These are phyloP conservation scores for Antennarius maculatus DNA, from an alignment of 2,797 vertebrate species.

Conservation along the genomic window DNA sequence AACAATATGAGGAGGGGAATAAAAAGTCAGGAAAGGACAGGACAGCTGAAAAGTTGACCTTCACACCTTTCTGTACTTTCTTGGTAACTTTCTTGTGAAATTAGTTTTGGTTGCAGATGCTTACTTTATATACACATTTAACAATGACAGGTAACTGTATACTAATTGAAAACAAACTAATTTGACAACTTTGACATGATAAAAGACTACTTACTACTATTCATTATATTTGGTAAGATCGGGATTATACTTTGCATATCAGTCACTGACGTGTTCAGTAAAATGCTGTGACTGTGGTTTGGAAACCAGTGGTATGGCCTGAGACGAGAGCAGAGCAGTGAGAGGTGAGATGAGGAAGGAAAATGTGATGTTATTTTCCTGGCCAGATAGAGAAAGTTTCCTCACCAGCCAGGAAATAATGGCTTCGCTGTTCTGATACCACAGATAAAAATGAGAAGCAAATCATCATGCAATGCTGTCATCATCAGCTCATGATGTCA, in stretches of 20 bases:
- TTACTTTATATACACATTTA: background rate
- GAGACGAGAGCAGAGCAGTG: constrained; percentile 49
- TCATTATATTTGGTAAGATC: constrained; percentile 13
- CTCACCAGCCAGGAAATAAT: constrained; percentile 73
- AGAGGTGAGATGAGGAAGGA: constrained; percentile 71
- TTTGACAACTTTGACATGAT: constrained; percentile 10
- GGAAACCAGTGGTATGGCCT: constrained; percentile 47
- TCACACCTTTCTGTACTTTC: background rate
- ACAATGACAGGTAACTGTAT: background rate
- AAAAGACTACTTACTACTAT: constrained; percentile 12
- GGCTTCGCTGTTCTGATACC: constrained; percentile 67
- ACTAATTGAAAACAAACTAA: too few relatives aligned
- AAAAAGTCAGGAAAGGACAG: constrained; percentile 56
- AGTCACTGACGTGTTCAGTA: constrained; percentile 30
- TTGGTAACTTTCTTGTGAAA: constrained; percentile 1
- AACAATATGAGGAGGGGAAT: constrained; percentile 41
- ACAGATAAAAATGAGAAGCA: constrained; percentile 68
- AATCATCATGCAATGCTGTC: constrained; percentile 47
- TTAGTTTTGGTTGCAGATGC: background rate
- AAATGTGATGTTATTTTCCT: constrained; percentile 81
- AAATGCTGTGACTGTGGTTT: constrained; percentile 37
- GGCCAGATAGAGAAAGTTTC: constrained; percentile 70
- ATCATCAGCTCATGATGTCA: constrained; percentile 55
- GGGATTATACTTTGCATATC: constrained; percentile 32
- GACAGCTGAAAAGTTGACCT: constrained; percentile 3